These are phyloP conservation scores for Vireo griseus DNA, from an alignment of 2,797 vertebrate genomes.

Conservation along the genomic window DNA sequence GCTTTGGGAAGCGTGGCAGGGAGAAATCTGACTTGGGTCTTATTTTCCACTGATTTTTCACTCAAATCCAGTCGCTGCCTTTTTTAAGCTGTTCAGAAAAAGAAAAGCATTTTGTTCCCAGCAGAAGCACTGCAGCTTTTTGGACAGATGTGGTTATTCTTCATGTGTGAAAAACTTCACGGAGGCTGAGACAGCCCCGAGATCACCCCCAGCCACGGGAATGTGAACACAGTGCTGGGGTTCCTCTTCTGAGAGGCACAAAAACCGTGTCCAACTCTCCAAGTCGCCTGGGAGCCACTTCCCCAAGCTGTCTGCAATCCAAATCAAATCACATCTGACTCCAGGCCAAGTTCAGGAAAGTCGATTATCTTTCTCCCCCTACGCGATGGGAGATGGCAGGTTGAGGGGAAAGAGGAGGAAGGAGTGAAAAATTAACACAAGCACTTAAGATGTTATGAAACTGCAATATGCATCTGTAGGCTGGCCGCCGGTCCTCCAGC, in stretches of 20 bases:
- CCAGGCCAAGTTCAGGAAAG: constrained; percentile 23
- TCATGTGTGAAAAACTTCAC: not conserved
- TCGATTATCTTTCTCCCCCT: constrained; percentile 1
- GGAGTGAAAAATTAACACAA: constrained; percentile 59
- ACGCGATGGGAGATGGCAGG: constrained; percentile 10
- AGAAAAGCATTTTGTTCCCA: not conserved
- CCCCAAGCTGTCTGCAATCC: not conserved
- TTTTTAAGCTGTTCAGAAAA: not conserved
- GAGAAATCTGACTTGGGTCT: not conserved
- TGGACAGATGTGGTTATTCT: not conserved
- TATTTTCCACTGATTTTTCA: not conserved
- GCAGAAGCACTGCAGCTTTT: not conserved
- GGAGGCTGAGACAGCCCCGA: not conserved
- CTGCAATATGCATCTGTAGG: constrained; percentile 56
- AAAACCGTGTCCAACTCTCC: not conserved
- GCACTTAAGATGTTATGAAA: constrained; percentile 65
- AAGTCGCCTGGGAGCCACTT: not conserved
- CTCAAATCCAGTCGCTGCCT: not conserved
- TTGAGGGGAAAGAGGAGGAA: not conserved
- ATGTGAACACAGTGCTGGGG: rapidly evolving
- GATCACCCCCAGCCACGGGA: not conserved
- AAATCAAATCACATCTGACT: constrained; percentile 25
- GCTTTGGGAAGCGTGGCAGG: not conserved
- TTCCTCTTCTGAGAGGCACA: not conserved
- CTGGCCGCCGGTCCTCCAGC: constrained; percentile 58